Percentiles rank a stretch among this genome's conserved stretches.
phyloP scores from a whole-genome alignment of 2,113 vertebrate species.

The Oreochromis tanganicae region DNA sequence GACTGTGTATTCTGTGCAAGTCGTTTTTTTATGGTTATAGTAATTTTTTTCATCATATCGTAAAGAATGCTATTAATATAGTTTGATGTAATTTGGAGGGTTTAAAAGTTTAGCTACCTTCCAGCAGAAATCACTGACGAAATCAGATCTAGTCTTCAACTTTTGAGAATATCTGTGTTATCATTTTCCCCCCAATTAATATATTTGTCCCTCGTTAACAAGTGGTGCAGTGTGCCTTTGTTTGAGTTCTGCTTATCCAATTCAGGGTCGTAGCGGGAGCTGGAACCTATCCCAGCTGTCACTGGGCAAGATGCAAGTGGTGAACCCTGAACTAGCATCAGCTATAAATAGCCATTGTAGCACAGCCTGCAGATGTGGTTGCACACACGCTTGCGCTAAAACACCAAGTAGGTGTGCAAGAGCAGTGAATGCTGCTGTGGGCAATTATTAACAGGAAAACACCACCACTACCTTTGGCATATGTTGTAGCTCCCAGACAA shows the following conservation, averaged over 20 bases:
- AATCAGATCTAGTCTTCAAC: not conserved
- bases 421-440: not conserved
- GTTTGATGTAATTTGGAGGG: not conserved
- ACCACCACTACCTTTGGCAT: not conserved
- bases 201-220: not conserved
- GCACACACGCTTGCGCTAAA: not conserved
- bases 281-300: not conserved
- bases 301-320: not conserved
- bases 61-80: not conserved
- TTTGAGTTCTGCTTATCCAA: not conserved
- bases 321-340: not conserved
- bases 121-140: not conserved
- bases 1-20: not conserved
- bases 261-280: not conserved
- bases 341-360: not conserved
- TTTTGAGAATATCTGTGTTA: not conserved
- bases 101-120: not conserved
- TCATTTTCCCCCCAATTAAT: rapidly evolving
- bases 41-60: not conserved
- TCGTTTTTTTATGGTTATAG: not conserved
- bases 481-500: not conserved
- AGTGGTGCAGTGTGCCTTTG: not conserved
- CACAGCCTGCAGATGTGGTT: not conserved
- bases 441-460: not conserved
- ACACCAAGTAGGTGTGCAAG: not conserved